Evolutionary conservation across 1,140 invertebrate species (phyloP).

Genomic region (Drosophila erecta): DNA sequence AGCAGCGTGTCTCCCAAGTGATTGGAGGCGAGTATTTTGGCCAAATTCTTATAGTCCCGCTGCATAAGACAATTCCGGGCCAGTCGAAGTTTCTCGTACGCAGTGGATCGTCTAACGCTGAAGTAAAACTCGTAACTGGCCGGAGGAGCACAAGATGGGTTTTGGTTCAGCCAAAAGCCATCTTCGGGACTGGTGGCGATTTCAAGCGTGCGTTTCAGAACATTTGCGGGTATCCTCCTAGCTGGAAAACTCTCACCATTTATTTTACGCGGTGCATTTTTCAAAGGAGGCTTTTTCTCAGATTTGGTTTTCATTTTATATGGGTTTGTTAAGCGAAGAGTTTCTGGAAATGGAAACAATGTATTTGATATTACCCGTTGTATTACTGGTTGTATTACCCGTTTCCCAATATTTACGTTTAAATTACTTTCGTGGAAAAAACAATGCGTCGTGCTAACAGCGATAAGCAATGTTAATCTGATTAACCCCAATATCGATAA

Average conservation of each 20-base stretch:
- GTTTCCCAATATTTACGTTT: no score
- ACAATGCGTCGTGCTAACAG: slow-evolving; percentile 1
- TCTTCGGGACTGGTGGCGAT: slow-evolving; percentile 10
- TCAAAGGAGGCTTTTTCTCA: not conserved
- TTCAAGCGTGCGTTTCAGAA: slow-evolving; percentile 13
- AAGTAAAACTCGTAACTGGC: slow-evolving; percentile 3
- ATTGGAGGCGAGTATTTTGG: slow-evolving; percentile 30
- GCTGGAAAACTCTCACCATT: slow-evolving; percentile 1
- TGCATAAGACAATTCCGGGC: slow-evolving; percentile 9
- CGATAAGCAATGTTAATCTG: slow-evolving; percentile 8
- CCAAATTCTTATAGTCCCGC: slow-evolving; percentile 25
- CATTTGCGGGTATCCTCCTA: slow-evolving; percentile 16
- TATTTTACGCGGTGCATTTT: not conserved
- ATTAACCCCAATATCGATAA: not conserved
- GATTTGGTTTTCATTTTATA: not conserved
- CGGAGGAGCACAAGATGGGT: not conserved
- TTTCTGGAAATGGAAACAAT: not conserved
- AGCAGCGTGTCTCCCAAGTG: slow-evolving; percentile 1
- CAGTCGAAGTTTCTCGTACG: slow-evolving; percentile 19
- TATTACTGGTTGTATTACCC: no score
- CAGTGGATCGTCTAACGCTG: not conserved
- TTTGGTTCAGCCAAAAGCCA: slow-evolving; percentile 11
- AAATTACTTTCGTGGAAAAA: not conserved
- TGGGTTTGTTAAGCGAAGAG: not conserved
- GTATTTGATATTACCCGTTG: no score